phyloP scores from a whole-genome alignment of 2,797 vertebrate species.

The Sebastes oblongus region DNA sequence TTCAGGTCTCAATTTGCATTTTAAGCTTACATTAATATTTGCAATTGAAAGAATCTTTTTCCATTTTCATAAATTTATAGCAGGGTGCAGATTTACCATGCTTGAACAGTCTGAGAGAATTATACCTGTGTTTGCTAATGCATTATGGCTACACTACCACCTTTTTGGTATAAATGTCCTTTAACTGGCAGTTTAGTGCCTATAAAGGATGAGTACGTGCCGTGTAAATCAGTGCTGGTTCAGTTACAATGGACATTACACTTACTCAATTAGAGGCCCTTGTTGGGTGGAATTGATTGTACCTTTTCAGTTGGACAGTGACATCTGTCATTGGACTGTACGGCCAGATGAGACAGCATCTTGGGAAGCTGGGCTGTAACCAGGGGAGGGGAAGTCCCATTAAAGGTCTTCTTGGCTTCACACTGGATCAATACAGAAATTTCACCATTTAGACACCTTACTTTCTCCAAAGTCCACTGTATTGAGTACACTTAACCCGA shows the following conservation, averaged over 20 bases:
- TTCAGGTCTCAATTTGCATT: conserved; percentile 39
- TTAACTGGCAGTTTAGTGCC: conserved; percentile 56
- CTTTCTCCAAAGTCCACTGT: background rate
- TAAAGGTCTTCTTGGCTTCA: conserved; percentile 72
- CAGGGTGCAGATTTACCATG: background rate
- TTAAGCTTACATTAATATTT: conserved; percentile 26
- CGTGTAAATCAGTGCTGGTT: conserved; percentile 48
- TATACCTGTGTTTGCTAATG: conserved; percentile 35
- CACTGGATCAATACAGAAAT: conserved; percentile 85
- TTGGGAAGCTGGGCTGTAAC: conserved; percentile 77
- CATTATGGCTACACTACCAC: conserved; percentile 15
- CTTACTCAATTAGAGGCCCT: conserved; percentile 62
- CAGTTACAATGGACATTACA: conserved; percentile 59
- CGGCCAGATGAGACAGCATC: conserved; percentile 79
- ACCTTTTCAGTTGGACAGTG: conserved; percentile 90
- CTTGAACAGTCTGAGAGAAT: conserved; percentile 26
- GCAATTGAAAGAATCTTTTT: conserved; percentile 6
- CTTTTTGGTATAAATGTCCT: conserved; percentile 55
- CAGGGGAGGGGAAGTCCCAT: conserved; percentile 77
- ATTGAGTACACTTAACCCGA: background rate
- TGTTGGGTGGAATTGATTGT: conserved; percentile 71
- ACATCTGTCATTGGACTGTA: conserved; percentile 83
- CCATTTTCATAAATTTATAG: conserved; percentile 5
- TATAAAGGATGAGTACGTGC: conserved; percentile 29
- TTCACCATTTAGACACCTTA: conserved; percentile 56